Conservation (phyloP, 2,888 invertebrate genomes). For the Eupithecia abbreviata region DNA sequence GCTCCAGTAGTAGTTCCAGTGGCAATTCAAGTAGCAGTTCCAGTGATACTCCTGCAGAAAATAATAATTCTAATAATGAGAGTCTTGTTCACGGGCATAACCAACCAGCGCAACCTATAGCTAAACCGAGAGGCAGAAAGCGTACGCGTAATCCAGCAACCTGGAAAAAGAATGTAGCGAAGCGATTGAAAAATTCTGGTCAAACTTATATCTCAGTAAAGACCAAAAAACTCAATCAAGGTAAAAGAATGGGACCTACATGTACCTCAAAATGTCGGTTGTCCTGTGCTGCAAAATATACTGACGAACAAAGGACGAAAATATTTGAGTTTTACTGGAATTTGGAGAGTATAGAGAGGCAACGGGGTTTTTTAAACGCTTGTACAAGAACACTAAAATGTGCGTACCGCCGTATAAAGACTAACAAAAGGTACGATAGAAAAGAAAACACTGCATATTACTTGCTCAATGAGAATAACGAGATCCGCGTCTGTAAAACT, state of each 20-base stretch:
- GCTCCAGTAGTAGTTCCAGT: conserved; percentile 28
- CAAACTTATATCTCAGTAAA: conserved; percentile 27
- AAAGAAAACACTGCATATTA: conserved; percentile 17
- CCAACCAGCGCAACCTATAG: conserved; percentile 18
- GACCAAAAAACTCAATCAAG: conserved; percentile 23
- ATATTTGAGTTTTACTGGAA: conserved; percentile 35
- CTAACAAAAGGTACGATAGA: neutral
- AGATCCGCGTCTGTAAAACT: conserved; percentile 17
- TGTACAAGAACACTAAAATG: conserved; percentile 21
- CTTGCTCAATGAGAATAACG: conserved; percentile 15
- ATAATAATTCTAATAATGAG: conserved; percentile 30
- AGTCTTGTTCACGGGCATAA: conserved; percentile 19
- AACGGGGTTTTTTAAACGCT: conserved; percentile 35
- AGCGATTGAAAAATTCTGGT: conserved; percentile 10
- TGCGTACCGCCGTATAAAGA: conserved; percentile 5
- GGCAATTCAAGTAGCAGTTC: conserved; percentile 28
- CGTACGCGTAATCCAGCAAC: neutral
- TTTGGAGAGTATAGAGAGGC: conserved; percentile 34
- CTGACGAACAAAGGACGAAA: conserved; percentile 27
- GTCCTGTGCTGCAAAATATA: conserved; percentile 33
- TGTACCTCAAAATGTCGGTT: conserved; percentile 32
- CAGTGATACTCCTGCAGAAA: conserved; percentile 31
- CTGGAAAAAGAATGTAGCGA: conserved; percentile 1
- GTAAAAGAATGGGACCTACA: conserved; percentile 36
- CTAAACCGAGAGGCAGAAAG: conserved; percentile 3